A percentile compares a stretch with the other conserved stretches of the same genome.
Conservation (phyloP, 2,888 invertebrate species). For the Lagria hirta region DNA sequence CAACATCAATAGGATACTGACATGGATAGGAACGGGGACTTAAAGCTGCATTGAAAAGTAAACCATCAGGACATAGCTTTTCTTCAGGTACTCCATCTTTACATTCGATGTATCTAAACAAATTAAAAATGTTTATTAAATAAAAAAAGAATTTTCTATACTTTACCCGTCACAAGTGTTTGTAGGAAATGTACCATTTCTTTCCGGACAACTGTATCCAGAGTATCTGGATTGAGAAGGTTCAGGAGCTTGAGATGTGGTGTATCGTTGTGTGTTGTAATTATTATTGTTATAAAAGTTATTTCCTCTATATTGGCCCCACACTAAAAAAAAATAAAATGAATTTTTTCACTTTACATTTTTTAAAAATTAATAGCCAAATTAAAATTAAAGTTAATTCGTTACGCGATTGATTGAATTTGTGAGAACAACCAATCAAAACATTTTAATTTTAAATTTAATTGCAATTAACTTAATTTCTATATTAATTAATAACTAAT, state of each 20-base stretch:
- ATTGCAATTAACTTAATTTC: too few relatives aligned
- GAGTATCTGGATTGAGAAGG: too few relatives aligned
- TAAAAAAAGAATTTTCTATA: not conserved
- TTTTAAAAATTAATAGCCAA: constrained; percentile 25
- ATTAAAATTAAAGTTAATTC: too few relatives aligned
- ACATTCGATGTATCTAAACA: constrained; percentile 55
- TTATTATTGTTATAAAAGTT: too few relatives aligned
- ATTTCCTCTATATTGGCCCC: constrained; percentile 23
- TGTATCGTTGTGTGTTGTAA: too few relatives aligned
- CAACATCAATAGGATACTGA: constrained; percentile 80
- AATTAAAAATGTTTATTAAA: not conserved
- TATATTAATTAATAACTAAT: too few relatives aligned
- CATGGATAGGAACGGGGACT: constrained; percentile 73
- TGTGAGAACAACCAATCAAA: too few relatives aligned
- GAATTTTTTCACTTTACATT: constrained; percentile 23
- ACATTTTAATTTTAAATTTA: too few relatives aligned
- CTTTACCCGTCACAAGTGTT: constrained; percentile 41
- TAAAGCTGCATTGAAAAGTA: constrained; percentile 73
- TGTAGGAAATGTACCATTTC: constrained; percentile 38
- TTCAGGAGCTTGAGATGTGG: too few relatives aligned
- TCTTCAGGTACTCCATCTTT: constrained; percentile 73
- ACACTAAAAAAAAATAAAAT: constrained; percentile 12
- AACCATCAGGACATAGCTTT: constrained; percentile 79
- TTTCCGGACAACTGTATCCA: constrained; percentile 34
- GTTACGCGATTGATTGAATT: too few relatives aligned